phyloP scores from a whole-genome alignment of 1,140 invertebrate genomes.

The Acromyrmex charruanus region DNA sequence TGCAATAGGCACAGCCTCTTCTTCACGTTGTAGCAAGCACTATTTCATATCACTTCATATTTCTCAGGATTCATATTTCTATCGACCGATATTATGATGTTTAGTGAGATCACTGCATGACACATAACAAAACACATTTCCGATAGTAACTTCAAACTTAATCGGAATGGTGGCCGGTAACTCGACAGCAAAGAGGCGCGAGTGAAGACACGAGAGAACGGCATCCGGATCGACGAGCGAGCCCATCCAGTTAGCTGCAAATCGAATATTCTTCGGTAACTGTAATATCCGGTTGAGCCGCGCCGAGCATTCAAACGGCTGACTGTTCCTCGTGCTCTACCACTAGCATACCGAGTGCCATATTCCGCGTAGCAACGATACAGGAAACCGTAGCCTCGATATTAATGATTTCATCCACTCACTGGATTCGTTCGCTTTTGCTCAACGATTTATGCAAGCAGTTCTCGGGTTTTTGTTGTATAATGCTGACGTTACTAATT shows the following conservation, averaged over 20 bases:
- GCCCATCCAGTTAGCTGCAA: conserved; percentile 76
- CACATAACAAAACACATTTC: conserved; percentile 58
- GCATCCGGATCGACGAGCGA: conserved; percentile 64
- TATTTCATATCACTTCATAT: conserved; percentile 14
- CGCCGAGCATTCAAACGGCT: conserved; percentile 63
- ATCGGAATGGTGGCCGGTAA: conserved; percentile 49
- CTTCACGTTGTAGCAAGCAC: background rate
- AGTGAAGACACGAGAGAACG: conserved; percentile 59
- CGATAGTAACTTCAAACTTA: conserved; percentile 49
- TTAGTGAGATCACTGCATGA: conserved; percentile 19
- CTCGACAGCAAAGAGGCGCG: conserved; percentile 40
- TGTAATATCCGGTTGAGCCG: conserved; percentile 79
- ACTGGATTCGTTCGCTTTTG: conserved; percentile 6
- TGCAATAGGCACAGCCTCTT: background rate
- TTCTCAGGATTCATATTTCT: background rate
- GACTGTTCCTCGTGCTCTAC: conserved; percentile 78
- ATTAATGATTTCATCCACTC: conserved; percentile 62
- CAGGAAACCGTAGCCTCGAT: conserved; percentile 70
- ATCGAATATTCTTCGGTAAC: conserved; percentile 82
- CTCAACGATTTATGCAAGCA: conserved; percentile 27
- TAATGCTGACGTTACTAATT: background rate
- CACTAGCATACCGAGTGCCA: conserved; percentile 70
- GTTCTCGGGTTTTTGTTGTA: background rate
- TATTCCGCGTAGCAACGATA: conserved; percentile 60
- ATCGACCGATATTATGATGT: conserved; percentile 13